Evolutionary conservation across 2,888 invertebrate genomes (phyloP).

Genomic region (Andrena fulva): DNA sequence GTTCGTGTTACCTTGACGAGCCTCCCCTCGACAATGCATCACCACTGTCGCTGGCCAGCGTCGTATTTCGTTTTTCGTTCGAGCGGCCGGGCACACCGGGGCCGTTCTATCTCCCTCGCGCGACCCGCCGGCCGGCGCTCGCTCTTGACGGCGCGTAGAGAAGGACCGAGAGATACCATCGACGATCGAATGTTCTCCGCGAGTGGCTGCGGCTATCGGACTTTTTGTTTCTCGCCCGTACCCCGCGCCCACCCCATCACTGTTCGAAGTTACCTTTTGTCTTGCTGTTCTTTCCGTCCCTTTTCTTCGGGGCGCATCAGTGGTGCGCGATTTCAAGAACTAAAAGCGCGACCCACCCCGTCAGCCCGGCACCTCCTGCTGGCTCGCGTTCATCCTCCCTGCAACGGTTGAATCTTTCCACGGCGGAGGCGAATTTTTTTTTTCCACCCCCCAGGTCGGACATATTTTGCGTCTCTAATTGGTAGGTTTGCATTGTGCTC

Average conservation of each 20-base stretch:
- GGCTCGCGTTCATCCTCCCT: background rate
- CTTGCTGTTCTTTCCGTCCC: constrained; percentile 14
- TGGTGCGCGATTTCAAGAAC: constrained; percentile 41
- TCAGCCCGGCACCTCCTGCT: background rate
- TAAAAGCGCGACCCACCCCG: constrained; percentile 10
- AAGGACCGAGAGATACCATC: constrained; percentile 39
- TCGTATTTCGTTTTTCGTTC: constrained; percentile 58
- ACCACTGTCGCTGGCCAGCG: constrained; percentile 51
- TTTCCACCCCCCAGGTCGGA: background rate
- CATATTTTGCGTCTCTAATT: constrained; percentile 45
- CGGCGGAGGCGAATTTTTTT: background rate
- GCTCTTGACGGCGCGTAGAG: background rate
- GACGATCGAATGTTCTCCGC: constrained; percentile 54
- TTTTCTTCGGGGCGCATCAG: constrained; percentile 33
- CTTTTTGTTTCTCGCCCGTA: constrained; percentile 42
- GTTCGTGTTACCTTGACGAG: constrained; percentile 59
- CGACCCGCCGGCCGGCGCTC: constrained; percentile 53
- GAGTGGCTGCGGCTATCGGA: constrained; percentile 49
- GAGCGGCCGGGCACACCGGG: constrained; percentile 15
- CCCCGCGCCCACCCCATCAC: constrained; percentile 21
- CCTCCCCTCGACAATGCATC: constrained; percentile 59
- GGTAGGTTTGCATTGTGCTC: constrained; percentile 17
- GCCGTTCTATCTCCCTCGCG: constrained; percentile 49
- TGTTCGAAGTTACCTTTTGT: constrained; percentile 31
- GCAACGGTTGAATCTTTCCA: background rate